Evolutionary conservation across 2,797 vertebrate species (phyloP).

Genomic region (Pelochelys cantorii): DNA sequence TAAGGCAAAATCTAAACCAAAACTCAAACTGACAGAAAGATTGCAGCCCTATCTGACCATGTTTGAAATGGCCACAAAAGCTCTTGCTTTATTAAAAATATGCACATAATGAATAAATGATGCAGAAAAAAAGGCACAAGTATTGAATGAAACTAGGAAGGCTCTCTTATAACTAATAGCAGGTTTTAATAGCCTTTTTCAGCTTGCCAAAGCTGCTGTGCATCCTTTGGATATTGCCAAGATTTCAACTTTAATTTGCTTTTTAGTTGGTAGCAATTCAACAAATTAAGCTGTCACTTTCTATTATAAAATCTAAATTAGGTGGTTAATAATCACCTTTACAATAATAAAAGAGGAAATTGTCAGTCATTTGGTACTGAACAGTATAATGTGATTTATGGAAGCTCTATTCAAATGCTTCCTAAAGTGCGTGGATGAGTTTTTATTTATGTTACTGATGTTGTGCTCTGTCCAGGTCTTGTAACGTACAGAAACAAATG

Average conservation of each 20-base stretch:
- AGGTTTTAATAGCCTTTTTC: not conserved
- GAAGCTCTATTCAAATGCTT: not conserved
- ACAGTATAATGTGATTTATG: not conserved
- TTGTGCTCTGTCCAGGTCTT: not conserved
- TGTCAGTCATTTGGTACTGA: not conserved
- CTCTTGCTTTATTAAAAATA: not conserved
- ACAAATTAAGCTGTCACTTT: not conserved
- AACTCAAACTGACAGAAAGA: not conserved
- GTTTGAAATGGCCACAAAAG: not conserved
- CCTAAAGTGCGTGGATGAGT: not conserved
- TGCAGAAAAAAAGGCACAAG: not conserved
- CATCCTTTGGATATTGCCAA: not conserved
- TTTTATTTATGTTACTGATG: not conserved
- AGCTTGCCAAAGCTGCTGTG: not conserved
- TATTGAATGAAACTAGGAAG: not conserved
- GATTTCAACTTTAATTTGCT: not conserved
- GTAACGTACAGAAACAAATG: not conserved
- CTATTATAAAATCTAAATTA: not conserved
- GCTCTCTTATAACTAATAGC: not conserved
- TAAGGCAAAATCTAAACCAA: too few species aligned
- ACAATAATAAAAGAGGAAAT: not conserved
- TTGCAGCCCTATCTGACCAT: not conserved
- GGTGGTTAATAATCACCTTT: not conserved
- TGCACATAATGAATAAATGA: not conserved
- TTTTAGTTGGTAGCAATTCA: not conserved